Evolutionary conservation across 2,888 invertebrate species (phyloP).

Genomic region (Heliothis peltigera): DNA sequence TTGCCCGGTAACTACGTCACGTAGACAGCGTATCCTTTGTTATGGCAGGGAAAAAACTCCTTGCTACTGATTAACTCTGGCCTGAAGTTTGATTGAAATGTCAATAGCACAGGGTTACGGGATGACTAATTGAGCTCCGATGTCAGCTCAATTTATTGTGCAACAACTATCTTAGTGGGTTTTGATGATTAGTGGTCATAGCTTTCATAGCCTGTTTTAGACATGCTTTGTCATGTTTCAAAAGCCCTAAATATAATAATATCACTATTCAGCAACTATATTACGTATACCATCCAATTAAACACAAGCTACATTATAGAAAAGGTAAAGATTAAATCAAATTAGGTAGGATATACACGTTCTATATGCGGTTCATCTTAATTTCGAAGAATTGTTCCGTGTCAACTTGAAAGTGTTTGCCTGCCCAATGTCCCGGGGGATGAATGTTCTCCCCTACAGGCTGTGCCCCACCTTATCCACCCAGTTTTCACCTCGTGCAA

Average conservation of each 20-base stretch:
- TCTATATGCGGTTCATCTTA: conserved; percentile 58
- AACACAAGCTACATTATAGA: too few relatives aligned
- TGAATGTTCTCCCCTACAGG: conserved; percentile 50
- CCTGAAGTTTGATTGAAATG: conserved; percentile 38
- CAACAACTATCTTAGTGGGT: neutral
- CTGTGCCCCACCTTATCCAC: conserved; percentile 48
- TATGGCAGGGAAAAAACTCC: conserved; percentile 22
- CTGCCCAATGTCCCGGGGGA: conserved; percentile 65
- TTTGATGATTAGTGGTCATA: neutral
- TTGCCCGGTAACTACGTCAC: conserved; percentile 41
- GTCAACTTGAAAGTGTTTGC: conserved; percentile 76
- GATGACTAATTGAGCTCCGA: conserved; percentile 28
- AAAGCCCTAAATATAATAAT: neutral
- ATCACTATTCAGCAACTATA: neutral
- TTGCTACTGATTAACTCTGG: conserved; percentile 17
- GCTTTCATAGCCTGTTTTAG: neutral
- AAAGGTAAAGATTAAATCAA: conserved; percentile 14
- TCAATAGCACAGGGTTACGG: conserved; percentile 20
- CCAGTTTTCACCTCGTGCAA: conserved; percentile 65
- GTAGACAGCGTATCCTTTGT: conserved; percentile 31
- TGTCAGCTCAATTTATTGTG: conserved; percentile 26
- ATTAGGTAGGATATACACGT: conserved; percentile 22
- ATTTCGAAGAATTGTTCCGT: conserved; percentile 73
- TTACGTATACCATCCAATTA: too few relatives aligned
- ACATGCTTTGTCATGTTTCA: neutral